Percentiles rank a stretch among this genome's conserved stretches.
Conservation (phyloP, 1,140 invertebrate species). For the Wiebesia pumilae region DNA sequence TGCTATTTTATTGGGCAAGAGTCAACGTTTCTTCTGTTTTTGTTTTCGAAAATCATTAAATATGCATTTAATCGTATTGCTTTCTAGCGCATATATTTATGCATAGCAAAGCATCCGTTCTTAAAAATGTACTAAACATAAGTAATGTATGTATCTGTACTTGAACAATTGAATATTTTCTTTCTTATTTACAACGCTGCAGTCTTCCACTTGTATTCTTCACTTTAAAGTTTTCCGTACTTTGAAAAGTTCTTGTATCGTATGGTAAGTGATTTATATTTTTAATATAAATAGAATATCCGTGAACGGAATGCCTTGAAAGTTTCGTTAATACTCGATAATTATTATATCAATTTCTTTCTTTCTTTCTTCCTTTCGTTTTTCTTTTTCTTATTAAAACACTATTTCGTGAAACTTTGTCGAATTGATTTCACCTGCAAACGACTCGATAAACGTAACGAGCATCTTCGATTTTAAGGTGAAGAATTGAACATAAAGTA, state of each 20-base stretch:
- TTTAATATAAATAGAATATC: too few species aligned
- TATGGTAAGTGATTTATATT: too few species aligned
- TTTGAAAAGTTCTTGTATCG: too few species aligned
- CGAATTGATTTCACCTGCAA: not conserved
- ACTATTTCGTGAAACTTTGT: not conserved
- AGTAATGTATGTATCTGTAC: not conserved
- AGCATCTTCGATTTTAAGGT: not conserved
- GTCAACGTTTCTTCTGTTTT: constrained; percentile 2
- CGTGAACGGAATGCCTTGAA: not conserved
- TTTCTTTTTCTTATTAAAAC: not conserved
- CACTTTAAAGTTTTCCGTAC: not conserved
- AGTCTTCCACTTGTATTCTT: not conserved
- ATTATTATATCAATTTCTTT: too few species aligned
- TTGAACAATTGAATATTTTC: not conserved
- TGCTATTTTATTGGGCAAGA: constrained; percentile 15
- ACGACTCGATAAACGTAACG: not conserved
- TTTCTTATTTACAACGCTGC: not conserved
- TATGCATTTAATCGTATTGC: constrained; percentile 6
- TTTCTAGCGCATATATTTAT: not conserved
- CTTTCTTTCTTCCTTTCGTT: too few species aligned
- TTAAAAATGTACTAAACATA: constrained; percentile 12
- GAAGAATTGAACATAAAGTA: not conserved
- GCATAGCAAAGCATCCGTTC: not conserved
- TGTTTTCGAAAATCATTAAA: constrained; percentile 15
- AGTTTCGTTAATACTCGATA: too few species aligned